Conservation (phyloP, 2,888 invertebrate genomes). For the Stramonita haemastoma region DNA sequence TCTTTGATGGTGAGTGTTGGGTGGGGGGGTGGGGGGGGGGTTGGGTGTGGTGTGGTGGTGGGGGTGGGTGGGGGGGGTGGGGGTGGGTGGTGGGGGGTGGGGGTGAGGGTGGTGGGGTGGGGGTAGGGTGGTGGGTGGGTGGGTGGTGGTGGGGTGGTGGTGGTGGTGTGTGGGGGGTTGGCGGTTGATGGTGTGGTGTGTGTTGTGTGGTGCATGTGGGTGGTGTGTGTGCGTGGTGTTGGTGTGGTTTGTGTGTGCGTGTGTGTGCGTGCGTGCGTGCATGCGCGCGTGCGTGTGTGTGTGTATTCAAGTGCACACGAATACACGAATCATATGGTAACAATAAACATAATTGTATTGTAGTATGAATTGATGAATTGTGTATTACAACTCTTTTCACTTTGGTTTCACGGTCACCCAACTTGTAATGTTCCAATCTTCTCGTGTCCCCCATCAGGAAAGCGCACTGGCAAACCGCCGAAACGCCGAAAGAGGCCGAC, state of each 20-base stretch:
- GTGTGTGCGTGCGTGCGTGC: background rate
- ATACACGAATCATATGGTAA: no score
- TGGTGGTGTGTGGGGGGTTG: background rate
- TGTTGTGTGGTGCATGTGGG: background rate
- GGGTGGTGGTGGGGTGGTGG: background rate
- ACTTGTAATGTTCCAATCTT: no score
- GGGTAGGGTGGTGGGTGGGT: background rate
- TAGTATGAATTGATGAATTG: no score
- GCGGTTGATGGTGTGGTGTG: background rate
- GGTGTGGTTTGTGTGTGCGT: background rate
- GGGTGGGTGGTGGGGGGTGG: background rate
- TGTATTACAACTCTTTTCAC: no score
- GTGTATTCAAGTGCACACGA: background rate
- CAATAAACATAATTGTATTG: no score
- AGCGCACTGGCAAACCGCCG: background rate
- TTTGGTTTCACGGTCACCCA: no score
- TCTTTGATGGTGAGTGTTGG: no score
- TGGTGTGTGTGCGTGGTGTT: background rate
- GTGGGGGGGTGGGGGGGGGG: no score
- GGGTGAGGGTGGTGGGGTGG: slow-evolving; percentile 11
- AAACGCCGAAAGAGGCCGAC: background rate
- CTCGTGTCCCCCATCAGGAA: background rate
- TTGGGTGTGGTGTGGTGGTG: no score
- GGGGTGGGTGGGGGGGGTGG: no score
- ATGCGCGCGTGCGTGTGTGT: background rate